Evolutionary conservation across 1,140 invertebrate species (phyloP).

Genomic region (Rhopalosiphum padi): DNA sequence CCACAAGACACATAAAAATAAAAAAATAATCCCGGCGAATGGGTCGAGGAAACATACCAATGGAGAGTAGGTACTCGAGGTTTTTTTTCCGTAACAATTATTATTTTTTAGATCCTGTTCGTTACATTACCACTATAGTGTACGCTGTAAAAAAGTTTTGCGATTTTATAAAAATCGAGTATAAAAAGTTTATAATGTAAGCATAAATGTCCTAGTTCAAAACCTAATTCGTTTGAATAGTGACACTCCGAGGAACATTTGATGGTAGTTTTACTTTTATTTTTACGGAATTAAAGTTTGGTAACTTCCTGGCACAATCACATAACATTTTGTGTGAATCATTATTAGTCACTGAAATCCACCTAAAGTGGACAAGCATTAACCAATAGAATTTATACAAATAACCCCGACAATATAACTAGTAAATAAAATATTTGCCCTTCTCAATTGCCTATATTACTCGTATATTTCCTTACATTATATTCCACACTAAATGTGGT

Average conservation of each 20-base stretch:
- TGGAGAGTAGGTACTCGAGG: too few relatives aligned
- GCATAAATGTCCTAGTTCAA: slow-evolving; percentile 25
- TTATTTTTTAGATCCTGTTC: neutral
- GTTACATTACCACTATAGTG: neutral
- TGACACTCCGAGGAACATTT: neutral
- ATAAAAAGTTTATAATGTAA: slow-evolving; percentile 23
- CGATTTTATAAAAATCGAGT: neutral
- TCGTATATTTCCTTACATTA: neutral
- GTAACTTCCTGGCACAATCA: neutral
- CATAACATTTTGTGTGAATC: neutral
- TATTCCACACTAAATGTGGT: neutral
- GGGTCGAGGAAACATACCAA: neutral
- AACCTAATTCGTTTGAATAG: neutral
- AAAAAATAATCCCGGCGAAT: neutral
- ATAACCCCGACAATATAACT: neutral
- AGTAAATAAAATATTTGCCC: neutral
- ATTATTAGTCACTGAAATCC: neutral
- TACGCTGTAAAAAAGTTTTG: neutral
- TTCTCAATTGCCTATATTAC: neutral
- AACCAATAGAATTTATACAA: neutral
- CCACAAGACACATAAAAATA: slow-evolving; percentile 11
- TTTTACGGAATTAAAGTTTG: neutral
- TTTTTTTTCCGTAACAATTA: neutral
- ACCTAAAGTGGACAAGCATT: neutral
- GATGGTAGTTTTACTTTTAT: slow-evolving; percentile 4